A percentile compares a stretch with the other conserved stretches of the same genome.
phyloP scores from a whole-genome alignment of 2,113 vertebrate species.

The Micromys minutus region DNA sequence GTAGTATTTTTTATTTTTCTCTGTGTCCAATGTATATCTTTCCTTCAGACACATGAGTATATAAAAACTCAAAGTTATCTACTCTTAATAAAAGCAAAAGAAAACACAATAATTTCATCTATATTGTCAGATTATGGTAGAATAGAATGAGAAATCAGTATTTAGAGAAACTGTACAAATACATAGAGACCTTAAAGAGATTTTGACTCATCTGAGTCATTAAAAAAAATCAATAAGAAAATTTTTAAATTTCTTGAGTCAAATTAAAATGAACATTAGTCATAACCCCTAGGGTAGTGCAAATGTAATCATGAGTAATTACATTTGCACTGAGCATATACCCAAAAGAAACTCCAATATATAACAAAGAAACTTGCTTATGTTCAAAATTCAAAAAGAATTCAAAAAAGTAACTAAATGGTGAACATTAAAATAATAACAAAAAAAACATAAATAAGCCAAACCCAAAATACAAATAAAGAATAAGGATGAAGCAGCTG shows the following conservation, averaged over 20 bases:
- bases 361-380: no score
- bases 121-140: not conserved
- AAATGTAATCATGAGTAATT: not conserved
- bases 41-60: no score
- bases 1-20: no score
- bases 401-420: not conserved
- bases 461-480: not conserved
- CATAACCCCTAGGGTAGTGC: not conserved
- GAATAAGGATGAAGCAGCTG: not conserved
- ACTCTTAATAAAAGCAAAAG: not conserved
- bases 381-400: not conserved
- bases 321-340: no score
- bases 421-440: not conserved
- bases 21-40: no score
- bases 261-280: not conserved
- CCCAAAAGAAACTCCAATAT: no score
- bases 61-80: no score
- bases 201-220: not conserved
- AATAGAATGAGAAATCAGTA: not conserved
- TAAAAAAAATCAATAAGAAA: not conserved
- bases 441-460: not conserved
- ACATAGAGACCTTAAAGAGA: not conserved
- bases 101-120: not conserved
- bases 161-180: no score
- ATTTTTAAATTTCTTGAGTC: not conserved